These are phyloP conservation scores for Baccha elongata DNA, from an alignment of 2,888 invertebrate species.

Conservation along the genomic window DNA sequence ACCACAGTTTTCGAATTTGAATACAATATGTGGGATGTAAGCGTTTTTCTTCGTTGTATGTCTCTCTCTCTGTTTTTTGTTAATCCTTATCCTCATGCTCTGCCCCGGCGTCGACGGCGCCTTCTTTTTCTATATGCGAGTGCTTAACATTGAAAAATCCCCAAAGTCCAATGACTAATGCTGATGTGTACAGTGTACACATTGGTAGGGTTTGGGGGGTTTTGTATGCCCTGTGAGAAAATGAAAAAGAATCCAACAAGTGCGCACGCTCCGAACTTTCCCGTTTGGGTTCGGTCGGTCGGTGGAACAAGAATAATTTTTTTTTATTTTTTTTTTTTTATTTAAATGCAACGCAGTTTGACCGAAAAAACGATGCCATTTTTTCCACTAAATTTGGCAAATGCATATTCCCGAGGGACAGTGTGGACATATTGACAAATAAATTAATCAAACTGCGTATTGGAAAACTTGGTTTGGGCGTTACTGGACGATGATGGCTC, in stretches of 20 bases:
- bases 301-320: not conserved
- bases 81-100: conserved; percentile 25
- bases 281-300: conserved; percentile 54
- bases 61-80: conserved; percentile 32
- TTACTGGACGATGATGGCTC: conserved; percentile 46
- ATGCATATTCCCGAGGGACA: conserved; percentile 54
- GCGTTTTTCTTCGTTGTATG: conserved; percentile 19
- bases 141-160: conserved; percentile 70
- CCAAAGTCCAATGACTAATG: conserved; percentile 73
- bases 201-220: conserved; percentile 3
- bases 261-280: conserved; percentile 71
- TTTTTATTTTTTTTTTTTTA: conserved; percentile 10
- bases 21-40: conserved; percentile 50
- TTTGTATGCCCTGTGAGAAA: not conserved
- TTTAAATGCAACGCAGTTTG: conserved; percentile 71
- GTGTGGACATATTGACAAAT: conserved; percentile 70
- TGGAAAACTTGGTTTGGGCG: conserved; percentile 68
- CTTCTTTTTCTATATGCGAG: conserved; percentile 26
- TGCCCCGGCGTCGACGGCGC: no score
- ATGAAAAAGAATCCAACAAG: conserved; percentile 61
- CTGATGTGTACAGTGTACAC: conserved; percentile 38
- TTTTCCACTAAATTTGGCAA: conserved; percentile 71
- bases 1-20: conserved; percentile 51
- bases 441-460: conserved; percentile 72
- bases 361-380: conserved; percentile 67